Evolutionary conservation across 2,888 invertebrate species (phyloP).

Genomic region (Choreutis nemorana): DNA sequence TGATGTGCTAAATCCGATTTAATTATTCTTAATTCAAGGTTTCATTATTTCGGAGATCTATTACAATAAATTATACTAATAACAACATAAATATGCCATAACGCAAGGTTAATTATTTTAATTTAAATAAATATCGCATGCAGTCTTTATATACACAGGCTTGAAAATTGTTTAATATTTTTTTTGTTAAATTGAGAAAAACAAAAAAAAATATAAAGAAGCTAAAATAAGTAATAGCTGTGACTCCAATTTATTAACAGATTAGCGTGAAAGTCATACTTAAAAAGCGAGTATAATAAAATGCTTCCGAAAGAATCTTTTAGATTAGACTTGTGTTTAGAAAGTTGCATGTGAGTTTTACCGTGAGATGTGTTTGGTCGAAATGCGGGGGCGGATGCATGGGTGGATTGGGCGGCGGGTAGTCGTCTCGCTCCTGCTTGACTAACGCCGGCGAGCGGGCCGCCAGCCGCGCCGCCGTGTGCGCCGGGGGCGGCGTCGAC

Average conservation of each 20-base stretch:
- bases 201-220: background rate
- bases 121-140: no score
- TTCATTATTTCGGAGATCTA: no score
- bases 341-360: no score
- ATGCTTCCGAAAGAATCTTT: background rate
- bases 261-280: background rate
- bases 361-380: constrained; percentile 53
- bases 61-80: no score
- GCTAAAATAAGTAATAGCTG: constrained; percentile 3
- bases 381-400: constrained; percentile 42
- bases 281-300: no score
- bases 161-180: no score
- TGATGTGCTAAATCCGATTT: no score
- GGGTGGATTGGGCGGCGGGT: constrained; percentile 25
- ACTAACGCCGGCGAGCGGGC: constrained; percentile 57
- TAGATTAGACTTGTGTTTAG: background rate
- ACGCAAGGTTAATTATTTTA: no score
- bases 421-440: constrained; percentile 71
- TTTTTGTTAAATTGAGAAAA: no score
- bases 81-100: no score
- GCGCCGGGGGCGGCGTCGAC: constrained; percentile 59
- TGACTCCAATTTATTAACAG: constrained; percentile 1
- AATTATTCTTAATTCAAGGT: no score
- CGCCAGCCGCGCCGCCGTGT: constrained; percentile 32
- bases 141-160: no score